Percentiles rank a stretch among this genome's conserved stretches.
Conservation (phyloP, 1,140 invertebrate genomes). For the Kradibia gibbosae region DNA sequence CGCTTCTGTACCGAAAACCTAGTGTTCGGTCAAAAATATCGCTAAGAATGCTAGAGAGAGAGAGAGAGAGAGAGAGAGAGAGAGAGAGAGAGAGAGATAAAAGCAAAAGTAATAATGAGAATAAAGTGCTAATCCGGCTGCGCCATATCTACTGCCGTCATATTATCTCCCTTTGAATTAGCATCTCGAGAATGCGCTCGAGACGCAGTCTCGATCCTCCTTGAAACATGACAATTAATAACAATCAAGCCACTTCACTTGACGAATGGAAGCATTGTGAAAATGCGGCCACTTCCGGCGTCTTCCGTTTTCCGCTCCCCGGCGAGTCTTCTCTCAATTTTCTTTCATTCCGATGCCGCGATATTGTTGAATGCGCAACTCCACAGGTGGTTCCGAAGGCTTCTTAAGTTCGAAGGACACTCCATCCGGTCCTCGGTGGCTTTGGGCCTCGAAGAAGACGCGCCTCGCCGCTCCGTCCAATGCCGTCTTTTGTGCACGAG, state of each 20-base stretch:
- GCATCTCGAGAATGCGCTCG: neutral
- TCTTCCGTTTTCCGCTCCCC: neutral
- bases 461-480: too few relatives aligned
- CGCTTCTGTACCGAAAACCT: neutral
- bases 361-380: slow-evolving; percentile 1
- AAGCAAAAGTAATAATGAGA: slow-evolving; percentile 12
- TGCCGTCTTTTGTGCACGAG: too few relatives aligned
- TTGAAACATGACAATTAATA: slow-evolving; percentile 8
- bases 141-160: neutral
- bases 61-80: too few relatives aligned
- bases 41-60: too few relatives aligned
- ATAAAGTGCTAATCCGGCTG: slow-evolving; percentile 2
- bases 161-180: slow-evolving; percentile 7
- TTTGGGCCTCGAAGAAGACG: neutral
- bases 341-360: slow-evolving; percentile 5
- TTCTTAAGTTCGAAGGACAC: neutral
- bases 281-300: neutral
- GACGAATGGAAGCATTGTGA: neutral
- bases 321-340: neutral
- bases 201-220: neutral
- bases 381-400: slow-evolving; percentile 36
- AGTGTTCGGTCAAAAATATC: too few relatives aligned
- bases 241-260: neutral
- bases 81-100: neutral
- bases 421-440: too few relatives aligned